These are phyloP conservation scores for Melanogrammus aeglefinus DNA, from an alignment of 2,797 vertebrate species.

Conservation along the genomic window DNA sequence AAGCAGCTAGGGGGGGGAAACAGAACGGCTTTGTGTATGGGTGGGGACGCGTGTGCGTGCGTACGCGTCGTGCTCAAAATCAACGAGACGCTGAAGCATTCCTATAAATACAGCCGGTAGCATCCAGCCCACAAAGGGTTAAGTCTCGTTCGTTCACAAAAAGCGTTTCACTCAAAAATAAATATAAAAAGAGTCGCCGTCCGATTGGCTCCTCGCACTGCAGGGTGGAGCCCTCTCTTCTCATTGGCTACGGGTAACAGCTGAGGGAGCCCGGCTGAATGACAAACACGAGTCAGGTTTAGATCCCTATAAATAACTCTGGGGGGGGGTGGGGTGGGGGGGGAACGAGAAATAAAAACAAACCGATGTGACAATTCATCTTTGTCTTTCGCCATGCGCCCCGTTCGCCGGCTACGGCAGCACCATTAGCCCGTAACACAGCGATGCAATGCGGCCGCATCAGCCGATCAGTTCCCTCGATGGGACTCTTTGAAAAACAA, in stretches of 20 bases:
- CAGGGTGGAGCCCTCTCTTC: constrained; percentile 66
- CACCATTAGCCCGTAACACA: not conserved
- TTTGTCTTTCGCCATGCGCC: not conserved
- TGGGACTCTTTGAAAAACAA: not conserved
- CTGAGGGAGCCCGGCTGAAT: constrained; percentile 53
- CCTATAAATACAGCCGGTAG: constrained; percentile 12
- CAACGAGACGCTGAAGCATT: not conserved
- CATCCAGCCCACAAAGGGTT: constrained; percentile 53
- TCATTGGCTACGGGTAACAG: constrained; percentile 66
- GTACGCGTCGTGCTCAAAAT: constrained; percentile 6
- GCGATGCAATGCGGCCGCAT: not conserved
- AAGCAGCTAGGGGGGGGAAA: constrained; percentile 24
- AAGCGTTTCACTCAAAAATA: constrained; percentile 15
- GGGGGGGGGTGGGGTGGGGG: no score
- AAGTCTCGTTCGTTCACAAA: constrained; percentile 49
- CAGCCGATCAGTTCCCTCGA: not conserved
- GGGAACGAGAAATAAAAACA: not conserved
- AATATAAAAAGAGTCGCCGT: not conserved
- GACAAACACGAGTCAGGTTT: constrained; percentile 21
- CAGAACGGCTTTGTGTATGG: constrained; percentile 19
- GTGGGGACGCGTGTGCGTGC: constrained; percentile 28
- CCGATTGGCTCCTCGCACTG: constrained; percentile 63
- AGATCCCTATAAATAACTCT: constrained; percentile 17
- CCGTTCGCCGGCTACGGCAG: not conserved
- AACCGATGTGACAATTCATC: not conserved